Evolutionary conservation across 2,888 invertebrate species (phyloP).

Genomic region (Reticulitermes lucifugus): DNA sequence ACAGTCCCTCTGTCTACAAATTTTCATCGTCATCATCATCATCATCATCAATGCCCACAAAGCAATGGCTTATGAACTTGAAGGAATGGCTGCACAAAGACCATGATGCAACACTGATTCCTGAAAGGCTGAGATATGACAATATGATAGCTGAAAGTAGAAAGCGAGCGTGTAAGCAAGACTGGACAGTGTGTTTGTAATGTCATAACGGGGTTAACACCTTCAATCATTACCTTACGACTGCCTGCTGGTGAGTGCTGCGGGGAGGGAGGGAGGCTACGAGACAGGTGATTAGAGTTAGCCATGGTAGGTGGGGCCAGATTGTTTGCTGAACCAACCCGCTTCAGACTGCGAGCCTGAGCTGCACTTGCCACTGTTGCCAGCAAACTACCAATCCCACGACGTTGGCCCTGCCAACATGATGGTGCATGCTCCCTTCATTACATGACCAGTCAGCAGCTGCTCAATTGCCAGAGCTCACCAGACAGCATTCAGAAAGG

Average conservation of each 20-base stretch:
- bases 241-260: slow-evolving; percentile 61
- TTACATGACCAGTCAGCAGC: not conserved
- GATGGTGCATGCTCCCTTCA: slow-evolving; percentile 19
- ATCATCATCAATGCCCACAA: no score
- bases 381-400: slow-evolving; percentile 63
- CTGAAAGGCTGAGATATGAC: not conserved
- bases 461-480: not conserved
- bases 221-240: slow-evolving; percentile 64
- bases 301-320: slow-evolving; percentile 69
- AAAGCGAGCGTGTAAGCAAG: slow-evolving; percentile 16
- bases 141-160: not conserved
- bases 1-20: no score
- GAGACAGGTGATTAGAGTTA: slow-evolving; percentile 54
- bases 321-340: slow-evolving; percentile 78
- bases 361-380: slow-evolving; percentile 58
- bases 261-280: slow-evolving; percentile 60
- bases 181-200: slow-evolving; percentile 8
- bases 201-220: slow-evolving; percentile 17
- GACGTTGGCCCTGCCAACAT: slow-evolving; percentile 48
- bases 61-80: no score
- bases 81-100: no score
- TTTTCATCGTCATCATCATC: no score
- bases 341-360: slow-evolving; percentile 70
- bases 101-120: not conserved
- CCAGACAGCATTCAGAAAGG: no score